Percentiles rank a stretch among this genome's conserved stretches.
Conservation (phyloP, 2,113 vertebrate genomes). For the Vulpes ferrilata region DNA sequence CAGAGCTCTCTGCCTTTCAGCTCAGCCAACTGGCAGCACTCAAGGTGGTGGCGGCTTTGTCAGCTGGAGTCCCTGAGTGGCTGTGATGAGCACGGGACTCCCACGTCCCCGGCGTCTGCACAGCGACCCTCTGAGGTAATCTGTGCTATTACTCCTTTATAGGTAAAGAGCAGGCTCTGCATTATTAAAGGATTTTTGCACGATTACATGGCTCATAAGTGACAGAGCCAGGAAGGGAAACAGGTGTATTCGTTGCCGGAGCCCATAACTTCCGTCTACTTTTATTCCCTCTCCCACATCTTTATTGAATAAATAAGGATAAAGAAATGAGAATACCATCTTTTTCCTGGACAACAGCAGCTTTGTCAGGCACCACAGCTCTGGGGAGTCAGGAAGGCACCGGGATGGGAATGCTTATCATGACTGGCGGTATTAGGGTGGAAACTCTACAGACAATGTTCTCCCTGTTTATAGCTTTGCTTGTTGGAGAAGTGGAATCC, state of each 20-base stretch:
- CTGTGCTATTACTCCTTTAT: neutral
- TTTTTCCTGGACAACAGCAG: neutral
- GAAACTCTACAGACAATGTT: fast-evolving
- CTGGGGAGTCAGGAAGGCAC: neutral
- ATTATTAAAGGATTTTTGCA: neutral
- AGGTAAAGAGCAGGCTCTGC: neutral
- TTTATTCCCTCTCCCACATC: neutral
- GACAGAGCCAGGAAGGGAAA: neutral
- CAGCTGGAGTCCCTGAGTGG: neutral
- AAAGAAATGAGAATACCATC: neutral
- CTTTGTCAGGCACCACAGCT: neutral
- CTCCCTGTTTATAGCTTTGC: neutral
- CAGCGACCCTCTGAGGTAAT: neutral
- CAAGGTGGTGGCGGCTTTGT: neutral
- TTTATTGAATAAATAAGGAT: neutral
- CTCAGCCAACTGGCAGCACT: neutral
- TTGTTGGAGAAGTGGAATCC: neutral
- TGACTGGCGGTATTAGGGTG: too few relatives aligned
- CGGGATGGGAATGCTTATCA: neutral
- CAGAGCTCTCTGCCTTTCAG: neutral
- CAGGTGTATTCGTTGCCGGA: neutral
- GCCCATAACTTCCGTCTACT: neutral
- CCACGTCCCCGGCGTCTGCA: neutral
- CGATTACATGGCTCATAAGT: neutral
- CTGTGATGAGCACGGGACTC: neutral